Percentiles rank a stretch among this genome's conserved stretches.
phyloP scores from a whole-genome alignment of 2,113 vertebrate genomes.

The Herpetotheres cachinnans region DNA sequence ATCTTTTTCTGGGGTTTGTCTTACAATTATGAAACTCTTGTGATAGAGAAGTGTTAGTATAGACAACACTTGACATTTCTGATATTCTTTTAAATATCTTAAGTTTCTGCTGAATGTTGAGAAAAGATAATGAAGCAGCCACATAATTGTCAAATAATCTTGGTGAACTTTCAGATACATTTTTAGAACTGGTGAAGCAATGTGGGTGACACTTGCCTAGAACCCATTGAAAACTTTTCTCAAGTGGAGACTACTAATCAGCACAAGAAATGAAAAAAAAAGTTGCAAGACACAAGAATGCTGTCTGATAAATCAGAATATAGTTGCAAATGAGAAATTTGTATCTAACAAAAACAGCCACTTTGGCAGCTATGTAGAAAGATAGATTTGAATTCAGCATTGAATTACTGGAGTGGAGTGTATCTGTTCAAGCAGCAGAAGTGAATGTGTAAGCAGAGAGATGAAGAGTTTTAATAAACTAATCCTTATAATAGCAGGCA shows the following conservation, averaged over 20 bases:
- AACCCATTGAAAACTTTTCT: neutral
- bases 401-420: neutral
- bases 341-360: neutral
- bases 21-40: neutral
- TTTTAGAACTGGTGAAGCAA: neutral
- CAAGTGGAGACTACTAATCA: neutral
- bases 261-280: neutral
- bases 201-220: neutral
- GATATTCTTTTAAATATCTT: neutral
- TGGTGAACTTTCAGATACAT: neutral
- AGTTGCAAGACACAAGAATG: neutral
- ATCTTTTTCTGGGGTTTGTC: neutral
- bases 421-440: neutral
- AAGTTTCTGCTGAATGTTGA: neutral
- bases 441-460: neutral
- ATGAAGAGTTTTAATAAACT: slow-evolving; percentile 10
- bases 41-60: neutral
- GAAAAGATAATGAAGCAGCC: neutral
- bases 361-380: neutral
- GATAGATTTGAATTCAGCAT: neutral
- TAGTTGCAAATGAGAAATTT: neutral
- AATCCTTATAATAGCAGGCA: neutral
- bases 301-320: neutral
- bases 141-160: neutral
- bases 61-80: neutral